Evolutionary conservation across 2,113 vertebrate genomes (phyloP), one percentile per base, ranked within the genome.

Genomic region (Tupaia tana): DNA sequence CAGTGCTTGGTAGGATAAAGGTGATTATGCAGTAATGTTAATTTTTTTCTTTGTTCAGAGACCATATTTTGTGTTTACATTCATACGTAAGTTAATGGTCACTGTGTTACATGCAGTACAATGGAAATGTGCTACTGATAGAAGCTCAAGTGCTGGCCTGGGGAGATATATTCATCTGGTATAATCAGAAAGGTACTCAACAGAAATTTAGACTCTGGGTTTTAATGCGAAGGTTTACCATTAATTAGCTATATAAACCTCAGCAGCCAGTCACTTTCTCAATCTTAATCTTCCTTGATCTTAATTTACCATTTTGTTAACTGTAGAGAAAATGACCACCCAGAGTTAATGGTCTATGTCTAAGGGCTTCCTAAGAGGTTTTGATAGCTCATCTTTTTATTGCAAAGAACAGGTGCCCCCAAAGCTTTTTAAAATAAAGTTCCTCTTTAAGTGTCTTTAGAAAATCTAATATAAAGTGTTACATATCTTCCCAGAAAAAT

Each of bases 301-400:
- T 94, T 87, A 59, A 73, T 86, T 86, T 90, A 83, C 86, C 59
- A 87, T 87, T 79, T 19, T 58, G 31, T 59, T 78, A 94, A 86
- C 27, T 77, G 14, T 6, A 84, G 61, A 75, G 29, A 77, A 86
- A 73, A 29, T 56, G 34, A 92, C 54, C 18, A 90, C 29, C 10
- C 27, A 56, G 43, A 69, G 61, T 27, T 81, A 59, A 77, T 66
- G 34, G 74, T 78, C 29, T 84, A 75, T 12, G 6, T 82, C 58
- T 61, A 27, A 90, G 25, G 10, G 1, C 5, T 89, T 89, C 64
- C 24, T 25, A 19, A 25, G 20, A n/a, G 58, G 88, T 2, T 2
- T 1, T n/a, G 22, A 85, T 22, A 89, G 43, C 81, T 61, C 19
- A 81, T 16, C 29, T 19, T 82, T 67, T 2, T 31, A 3, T 77